A percentile compares a stretch with the other conserved stretches of the same genome.
phyloP scores from a whole-genome alignment of 2,888 invertebrate species.

The Scaptomyza cyrtandrae region DNA sequence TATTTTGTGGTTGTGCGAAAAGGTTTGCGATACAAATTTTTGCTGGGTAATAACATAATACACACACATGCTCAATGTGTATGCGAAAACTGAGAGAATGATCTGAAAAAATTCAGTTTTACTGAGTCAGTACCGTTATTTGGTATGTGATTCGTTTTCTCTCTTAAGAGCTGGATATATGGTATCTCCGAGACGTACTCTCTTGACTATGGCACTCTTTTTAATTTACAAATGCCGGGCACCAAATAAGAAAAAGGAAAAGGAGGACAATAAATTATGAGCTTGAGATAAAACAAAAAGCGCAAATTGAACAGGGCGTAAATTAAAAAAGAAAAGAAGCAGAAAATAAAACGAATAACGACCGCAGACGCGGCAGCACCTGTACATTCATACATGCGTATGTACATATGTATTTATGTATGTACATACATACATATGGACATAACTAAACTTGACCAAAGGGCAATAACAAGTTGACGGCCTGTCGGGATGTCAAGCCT shows the following conservation, averaged over 20 bases:
- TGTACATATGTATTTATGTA: background rate
- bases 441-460: constrained; percentile 33
- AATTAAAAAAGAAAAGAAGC: constrained; percentile 48
- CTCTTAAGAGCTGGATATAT: background rate
- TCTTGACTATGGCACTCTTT: background rate
- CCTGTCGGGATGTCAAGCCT: constrained; percentile 39
- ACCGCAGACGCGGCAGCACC: constrained; percentile 58
- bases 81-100: background rate
- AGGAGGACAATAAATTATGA: constrained; percentile 63
- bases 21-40: background rate
- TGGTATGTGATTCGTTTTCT: background rate
- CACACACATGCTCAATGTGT: background rate
- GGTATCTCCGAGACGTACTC: background rate
- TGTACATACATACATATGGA: no score
- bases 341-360: constrained; percentile 43
- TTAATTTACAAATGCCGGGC: constrained; percentile 40
- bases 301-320: constrained; percentile 69
- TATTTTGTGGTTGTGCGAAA: background rate
- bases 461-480: constrained; percentile 37
- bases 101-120: background rate
- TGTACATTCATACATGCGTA: constrained; percentile 26
- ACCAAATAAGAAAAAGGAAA: constrained; percentile 8
- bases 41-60: background rate
- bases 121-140: background rate
- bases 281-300: constrained; percentile 70